Percentiles rank a stretch among this genome's conserved stretches.
Conservation (phyloP, 2,113 vertebrate genomes). For the mouse (Mus musculus) region DNA sequence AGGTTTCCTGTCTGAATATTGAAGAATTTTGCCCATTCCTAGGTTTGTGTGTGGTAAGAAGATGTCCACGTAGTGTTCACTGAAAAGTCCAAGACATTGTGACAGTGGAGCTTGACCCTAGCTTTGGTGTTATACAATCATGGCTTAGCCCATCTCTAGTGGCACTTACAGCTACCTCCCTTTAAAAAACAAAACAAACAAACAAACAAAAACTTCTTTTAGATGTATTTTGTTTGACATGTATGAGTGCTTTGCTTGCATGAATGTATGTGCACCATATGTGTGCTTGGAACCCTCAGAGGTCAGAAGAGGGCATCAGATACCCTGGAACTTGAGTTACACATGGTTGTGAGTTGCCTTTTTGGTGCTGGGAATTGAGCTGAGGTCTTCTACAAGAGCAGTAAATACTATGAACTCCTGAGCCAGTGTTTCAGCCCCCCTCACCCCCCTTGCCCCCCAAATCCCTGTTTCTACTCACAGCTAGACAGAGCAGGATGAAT, state of each 20-base stretch:
- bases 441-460: too few relatives aligned
- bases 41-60: background rate
- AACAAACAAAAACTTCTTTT: background rate
- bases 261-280: background rate
- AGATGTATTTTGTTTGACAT: background rate
- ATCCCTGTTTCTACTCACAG: background rate
- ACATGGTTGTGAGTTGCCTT: background rate
- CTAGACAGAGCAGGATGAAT: background rate
- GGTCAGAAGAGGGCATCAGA: background rate
- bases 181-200: background rate
- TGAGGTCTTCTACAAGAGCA: rapidly evolving
- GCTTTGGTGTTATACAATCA: background rate
- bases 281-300: background rate
- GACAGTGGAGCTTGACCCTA: background rate
- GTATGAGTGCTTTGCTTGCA: background rate
- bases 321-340: background rate
- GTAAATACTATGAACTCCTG: background rate
- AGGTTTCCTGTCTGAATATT: background rate
- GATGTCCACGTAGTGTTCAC: background rate
- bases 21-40: background rate
- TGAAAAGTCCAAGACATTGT: background rate
- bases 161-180: background rate
- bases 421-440: too few relatives aligned
- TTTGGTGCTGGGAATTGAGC: background rate
- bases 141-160: background rate